A percentile compares a stretch with the other conserved stretches of the same genome.
Evolutionary conservation across 2,113 vertebrate species (phyloP).

Genomic region (Gambusia holbrooki): DNA sequence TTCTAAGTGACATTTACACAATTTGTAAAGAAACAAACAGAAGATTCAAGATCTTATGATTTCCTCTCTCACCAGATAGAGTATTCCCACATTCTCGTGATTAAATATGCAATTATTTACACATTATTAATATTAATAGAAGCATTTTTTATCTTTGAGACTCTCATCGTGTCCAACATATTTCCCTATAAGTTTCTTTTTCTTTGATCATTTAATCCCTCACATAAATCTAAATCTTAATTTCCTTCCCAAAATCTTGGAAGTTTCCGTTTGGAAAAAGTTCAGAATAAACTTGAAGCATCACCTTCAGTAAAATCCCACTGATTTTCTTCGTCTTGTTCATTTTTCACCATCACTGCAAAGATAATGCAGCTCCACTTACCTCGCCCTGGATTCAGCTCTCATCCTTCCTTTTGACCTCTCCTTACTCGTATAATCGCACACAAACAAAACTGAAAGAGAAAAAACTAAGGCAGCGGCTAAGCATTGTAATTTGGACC

Average conservation of each 20-base stretch:
- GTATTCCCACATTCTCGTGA: no score
- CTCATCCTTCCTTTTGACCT: conserved; percentile 44
- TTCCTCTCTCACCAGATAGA: no score
- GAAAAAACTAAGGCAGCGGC: conserved; percentile 21
- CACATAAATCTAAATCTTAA: no score
- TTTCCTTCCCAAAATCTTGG: neutral
- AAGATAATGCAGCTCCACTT: conserved; percentile 57
- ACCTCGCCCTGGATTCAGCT: conserved; percentile 11
- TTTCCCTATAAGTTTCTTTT: no score
- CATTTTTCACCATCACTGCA: conserved; percentile 38
- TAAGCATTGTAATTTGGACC: conserved; percentile 48
- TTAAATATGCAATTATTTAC: no score
- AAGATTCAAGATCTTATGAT: no score
- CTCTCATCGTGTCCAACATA: no score
- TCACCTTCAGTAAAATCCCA: conserved; percentile 24
- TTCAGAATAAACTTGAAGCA: conserved; percentile 21
- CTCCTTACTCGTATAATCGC: conserved; percentile 1
- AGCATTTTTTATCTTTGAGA: no score
- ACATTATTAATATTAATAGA: no score
- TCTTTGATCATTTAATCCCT: no score
- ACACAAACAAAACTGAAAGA: conserved; percentile 12
- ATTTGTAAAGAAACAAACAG: no score
- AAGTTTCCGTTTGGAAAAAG: neutral
- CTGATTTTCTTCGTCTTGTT: conserved; percentile 28
- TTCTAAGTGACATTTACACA: no score